Conservation (phyloP, 1,140 invertebrate genomes). For the Cyclina sinensis region DNA sequence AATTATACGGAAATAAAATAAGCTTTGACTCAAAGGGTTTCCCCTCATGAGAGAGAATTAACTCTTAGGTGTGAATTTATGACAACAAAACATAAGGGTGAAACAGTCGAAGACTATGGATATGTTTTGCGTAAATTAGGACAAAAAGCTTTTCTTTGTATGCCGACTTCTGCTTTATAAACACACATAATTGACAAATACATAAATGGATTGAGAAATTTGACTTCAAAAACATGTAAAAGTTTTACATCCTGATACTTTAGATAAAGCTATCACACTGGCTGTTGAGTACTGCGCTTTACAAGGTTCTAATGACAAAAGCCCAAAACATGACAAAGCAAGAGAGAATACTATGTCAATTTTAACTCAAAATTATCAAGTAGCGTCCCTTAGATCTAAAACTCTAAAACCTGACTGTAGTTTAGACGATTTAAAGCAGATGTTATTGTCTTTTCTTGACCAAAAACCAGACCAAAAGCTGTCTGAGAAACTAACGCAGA, state of each 20-base stretch:
- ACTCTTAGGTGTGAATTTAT: slow-evolving; percentile 54
- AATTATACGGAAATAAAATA: slow-evolving; percentile 25
- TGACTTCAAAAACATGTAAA: slow-evolving; percentile 52
- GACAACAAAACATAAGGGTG: slow-evolving; percentile 12
- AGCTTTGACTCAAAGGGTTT: slow-evolving; percentile 43
- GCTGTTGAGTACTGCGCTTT: slow-evolving; percentile 44
- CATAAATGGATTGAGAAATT: slow-evolving; percentile 21
- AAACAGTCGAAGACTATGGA: slow-evolving; percentile 51
- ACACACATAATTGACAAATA: slow-evolving; percentile 30
- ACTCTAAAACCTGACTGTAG: slow-evolving; percentile 1
- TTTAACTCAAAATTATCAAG: not conserved
- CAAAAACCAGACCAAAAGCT: slow-evolving; percentile 17
- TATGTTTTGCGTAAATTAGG: slow-evolving; percentile 54
- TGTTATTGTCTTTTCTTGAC: not conserved
- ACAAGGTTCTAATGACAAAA: slow-evolving; percentile 1
- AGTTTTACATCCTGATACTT: slow-evolving; percentile 26
- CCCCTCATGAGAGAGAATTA: slow-evolving; percentile 38
- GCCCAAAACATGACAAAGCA: not conserved
- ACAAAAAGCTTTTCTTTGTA: slow-evolving; percentile 45
- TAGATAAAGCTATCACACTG: slow-evolving; percentile 37
- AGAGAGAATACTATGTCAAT: not conserved
- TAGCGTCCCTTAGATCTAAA: slow-evolving; percentile 38
- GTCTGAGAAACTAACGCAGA: not conserved
- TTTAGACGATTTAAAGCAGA: not conserved
- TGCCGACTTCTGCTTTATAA: slow-evolving; percentile 16